phyloP scores from a whole-genome alignment of 2,888 invertebrate genomes.

The Cryptosula pallasiana region DNA sequence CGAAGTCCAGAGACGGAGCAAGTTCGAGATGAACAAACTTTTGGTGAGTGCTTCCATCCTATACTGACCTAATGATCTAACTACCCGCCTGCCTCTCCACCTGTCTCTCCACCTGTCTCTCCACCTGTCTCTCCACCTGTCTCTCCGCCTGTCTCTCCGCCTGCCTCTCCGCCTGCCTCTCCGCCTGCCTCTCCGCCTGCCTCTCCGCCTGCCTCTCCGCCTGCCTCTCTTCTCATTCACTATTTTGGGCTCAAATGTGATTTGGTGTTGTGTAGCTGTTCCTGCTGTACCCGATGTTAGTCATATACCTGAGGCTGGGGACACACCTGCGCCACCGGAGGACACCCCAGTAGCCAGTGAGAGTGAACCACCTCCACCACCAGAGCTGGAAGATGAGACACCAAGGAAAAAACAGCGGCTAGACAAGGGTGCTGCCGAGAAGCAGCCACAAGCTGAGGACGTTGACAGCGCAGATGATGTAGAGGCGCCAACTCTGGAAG shows the following conservation, averaged over 20 bases:
- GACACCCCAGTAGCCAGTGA: not conserved
- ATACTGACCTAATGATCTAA: too few species aligned
- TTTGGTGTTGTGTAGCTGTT: not conserved
- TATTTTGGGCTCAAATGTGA: too few species aligned
- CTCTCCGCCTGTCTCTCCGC: too few species aligned
- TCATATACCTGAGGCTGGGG: not conserved
- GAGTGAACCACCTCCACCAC: not conserved
- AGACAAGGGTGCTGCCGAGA: not conserved
- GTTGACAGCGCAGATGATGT: conserved; percentile 4
- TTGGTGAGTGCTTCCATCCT: not conserved
- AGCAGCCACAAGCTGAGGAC: not conserved
- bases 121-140: too few species aligned
- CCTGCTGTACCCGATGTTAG: conserved; percentile 13
- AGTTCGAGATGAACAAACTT: not conserved
- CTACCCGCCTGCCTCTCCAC: too few species aligned
- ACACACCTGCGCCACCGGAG: not conserved
- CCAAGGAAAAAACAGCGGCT: conserved; percentile 8
- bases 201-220: too few species aligned
- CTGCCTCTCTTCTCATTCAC: too few species aligned
- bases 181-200: too few species aligned
- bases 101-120: too few species aligned
- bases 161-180: too few species aligned
- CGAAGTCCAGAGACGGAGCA: conserved; percentile 14
- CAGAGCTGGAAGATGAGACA: conserved; percentile 2
- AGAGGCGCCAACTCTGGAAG: conserved; percentile 20